Conservation (phyloP, 2,797 vertebrate genomes). For the Cirrhinus molitorella region DNA sequence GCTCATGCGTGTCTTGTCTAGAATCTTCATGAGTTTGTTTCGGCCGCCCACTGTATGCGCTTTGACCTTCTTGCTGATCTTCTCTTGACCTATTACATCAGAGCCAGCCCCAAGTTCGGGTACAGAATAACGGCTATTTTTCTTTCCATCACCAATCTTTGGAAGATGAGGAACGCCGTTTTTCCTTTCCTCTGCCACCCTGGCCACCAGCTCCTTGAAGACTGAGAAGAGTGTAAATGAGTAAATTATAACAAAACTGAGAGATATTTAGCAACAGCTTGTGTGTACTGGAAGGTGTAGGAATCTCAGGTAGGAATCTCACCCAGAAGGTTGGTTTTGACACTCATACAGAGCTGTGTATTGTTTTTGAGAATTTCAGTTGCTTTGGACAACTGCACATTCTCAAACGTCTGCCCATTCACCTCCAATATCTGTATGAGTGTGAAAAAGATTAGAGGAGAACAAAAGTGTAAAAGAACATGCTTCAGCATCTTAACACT, state of each 20-base stretch:
- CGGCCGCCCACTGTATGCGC: constrained; percentile 93
- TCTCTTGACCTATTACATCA: constrained; percentile 94
- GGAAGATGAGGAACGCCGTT: constrained; percentile 96
- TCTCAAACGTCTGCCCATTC: constrained; percentile 99
- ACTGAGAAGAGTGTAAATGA: constrained; percentile 75
- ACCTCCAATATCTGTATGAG: constrained; percentile 91
- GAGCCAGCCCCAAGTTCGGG: constrained; percentile 94
- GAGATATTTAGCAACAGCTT: neutral
- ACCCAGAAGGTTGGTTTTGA: constrained; percentile 99
- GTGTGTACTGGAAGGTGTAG: neutral
- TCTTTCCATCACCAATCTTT: constrained; percentile 98
- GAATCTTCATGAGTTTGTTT: constrained; percentile 98
- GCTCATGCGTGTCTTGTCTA: constrained; percentile 98
- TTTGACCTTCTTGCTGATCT: constrained; percentile 96
- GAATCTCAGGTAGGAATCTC: constrained; percentile 60
- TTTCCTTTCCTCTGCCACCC: constrained; percentile 89
- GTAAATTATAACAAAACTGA: neutral
- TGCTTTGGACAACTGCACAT: constrained; percentile 96
- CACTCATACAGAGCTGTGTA: constrained; percentile 97
- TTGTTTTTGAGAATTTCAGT: constrained; percentile 99
- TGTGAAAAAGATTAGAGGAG: neutral
- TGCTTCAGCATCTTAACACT: neutral
- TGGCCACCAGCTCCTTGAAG: constrained; percentile 95
- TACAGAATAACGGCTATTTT: constrained; percentile 94
- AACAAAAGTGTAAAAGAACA: constrained; percentile 1